phyloP scores from a whole-genome alignment of 2,888 invertebrate genomes.

The Pseudanteris insignis region DNA sequence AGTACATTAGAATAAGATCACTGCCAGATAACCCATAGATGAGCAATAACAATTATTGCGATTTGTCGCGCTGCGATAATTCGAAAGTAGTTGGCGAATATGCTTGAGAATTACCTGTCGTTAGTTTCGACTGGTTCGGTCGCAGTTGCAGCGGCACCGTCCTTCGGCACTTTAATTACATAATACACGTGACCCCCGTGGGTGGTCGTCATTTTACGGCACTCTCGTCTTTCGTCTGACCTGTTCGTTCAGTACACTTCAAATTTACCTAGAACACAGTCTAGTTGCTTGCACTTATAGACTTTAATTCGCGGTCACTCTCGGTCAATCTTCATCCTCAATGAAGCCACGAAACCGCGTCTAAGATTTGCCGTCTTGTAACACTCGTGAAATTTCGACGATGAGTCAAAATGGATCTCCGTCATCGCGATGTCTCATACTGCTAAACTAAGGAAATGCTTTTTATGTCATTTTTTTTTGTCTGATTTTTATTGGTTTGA shows the following conservation, averaged over 20 bases:
- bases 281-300: too few relatives aligned
- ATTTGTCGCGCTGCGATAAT: not conserved
- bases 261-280: slow-evolving; percentile 31
- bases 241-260: slow-evolving; percentile 30
- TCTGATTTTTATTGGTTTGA: too few relatives aligned
- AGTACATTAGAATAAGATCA: not conserved
- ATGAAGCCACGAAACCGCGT: too few relatives aligned
- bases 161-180: slow-evolving; percentile 74
- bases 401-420: slow-evolving; percentile 34
- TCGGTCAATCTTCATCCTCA: too few relatives aligned
- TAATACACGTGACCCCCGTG: slow-evolving; percentile 78
- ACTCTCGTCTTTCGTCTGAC: slow-evolving; percentile 32
- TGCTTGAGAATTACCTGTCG: slow-evolving; percentile 58
- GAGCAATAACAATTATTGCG: not conserved
- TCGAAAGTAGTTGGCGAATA: too few relatives aligned
- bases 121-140: slow-evolving; percentile 52
- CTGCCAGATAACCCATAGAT: not conserved
- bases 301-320: too few relatives aligned
- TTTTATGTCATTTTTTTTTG: too few relatives aligned
- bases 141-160: slow-evolving; percentile 52
- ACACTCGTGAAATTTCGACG: slow-evolving; percentile 19
- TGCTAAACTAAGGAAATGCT: too few relatives aligned
- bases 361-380: too few relatives aligned
- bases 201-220: slow-evolving; percentile 67
- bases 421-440: slow-evolving; percentile 37